phyloP scores from a whole-genome alignment of 2,113 vertebrate species.

The Spermophilus dauricus region DNA sequence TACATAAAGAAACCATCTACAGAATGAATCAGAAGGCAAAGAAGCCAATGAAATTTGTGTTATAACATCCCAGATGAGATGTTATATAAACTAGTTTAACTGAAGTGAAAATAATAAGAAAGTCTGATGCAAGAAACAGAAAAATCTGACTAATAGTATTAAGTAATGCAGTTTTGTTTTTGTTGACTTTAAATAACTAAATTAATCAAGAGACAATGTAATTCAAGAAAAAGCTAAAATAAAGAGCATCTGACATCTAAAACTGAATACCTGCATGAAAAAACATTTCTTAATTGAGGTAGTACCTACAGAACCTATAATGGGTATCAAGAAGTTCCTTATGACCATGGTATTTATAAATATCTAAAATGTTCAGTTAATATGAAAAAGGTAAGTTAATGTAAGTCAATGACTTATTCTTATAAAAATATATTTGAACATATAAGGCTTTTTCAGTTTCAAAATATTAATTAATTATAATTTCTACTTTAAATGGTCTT shows the following conservation, averaged over 20 bases:
- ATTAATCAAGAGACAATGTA: background rate
- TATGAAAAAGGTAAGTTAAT: rapidly evolving
- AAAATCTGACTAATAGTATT: background rate
- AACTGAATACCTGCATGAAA: background rate
- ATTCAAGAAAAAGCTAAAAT: constrained; percentile 11
- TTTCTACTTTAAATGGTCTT: background rate
- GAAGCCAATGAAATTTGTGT: background rate
- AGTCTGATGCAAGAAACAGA: background rate
- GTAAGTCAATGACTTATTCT: background rate
- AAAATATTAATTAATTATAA: constrained; percentile 57
- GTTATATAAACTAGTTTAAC: background rate
- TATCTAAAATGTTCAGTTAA: background rate
- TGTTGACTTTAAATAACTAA: background rate
- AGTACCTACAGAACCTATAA: background rate
- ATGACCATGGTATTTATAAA: background rate
- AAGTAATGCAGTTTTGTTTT: background rate
- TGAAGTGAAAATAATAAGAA: background rate
- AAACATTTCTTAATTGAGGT: background rate
- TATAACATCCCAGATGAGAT: background rate
- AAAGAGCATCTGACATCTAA: background rate
- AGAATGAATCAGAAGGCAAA: background rate
- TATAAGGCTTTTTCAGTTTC: background rate
- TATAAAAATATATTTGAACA: constrained; percentile 26
- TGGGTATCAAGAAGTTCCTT: background rate
- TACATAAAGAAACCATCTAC: background rate